A percentile compares a stretch with the other conserved stretches of the same genome.
phyloP scores from a whole-genome alignment of 1,140 invertebrate species.

The Drosophila nannoptera region DNA sequence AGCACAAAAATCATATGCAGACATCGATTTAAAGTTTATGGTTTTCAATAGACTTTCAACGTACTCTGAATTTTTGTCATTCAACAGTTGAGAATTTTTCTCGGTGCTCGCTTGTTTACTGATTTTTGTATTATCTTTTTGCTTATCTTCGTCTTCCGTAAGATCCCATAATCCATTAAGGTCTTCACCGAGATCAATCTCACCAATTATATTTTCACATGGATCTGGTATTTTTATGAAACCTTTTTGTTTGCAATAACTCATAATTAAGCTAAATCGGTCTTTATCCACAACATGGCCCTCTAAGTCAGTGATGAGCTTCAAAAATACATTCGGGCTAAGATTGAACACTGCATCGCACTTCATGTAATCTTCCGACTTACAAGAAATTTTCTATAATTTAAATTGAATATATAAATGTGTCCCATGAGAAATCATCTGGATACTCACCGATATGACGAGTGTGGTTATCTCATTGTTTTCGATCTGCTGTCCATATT shows the following conservation, averaged over 20 bases:
- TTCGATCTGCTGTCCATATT: constrained; percentile 38
- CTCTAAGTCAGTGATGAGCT: constrained; percentile 21
- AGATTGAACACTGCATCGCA: constrained; percentile 31
- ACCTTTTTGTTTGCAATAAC: constrained; percentile 32
- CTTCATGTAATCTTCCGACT: neutral
- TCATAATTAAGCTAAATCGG: constrained; percentile 35
- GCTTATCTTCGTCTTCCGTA: constrained; percentile 10
- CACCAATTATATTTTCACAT: neutral
- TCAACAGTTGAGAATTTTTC: constrained; percentile 8
- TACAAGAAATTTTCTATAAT: neutral
- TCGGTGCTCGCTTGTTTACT: constrained; percentile 8
- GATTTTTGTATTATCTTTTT: constrained; percentile 5
- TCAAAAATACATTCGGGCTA: constrained; percentile 24
- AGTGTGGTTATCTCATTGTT: neutral
- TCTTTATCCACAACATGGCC: neutral
- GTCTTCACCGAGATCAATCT: neutral
- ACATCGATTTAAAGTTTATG: constrained; percentile 33
- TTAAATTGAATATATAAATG: neutral
- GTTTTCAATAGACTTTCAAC: constrained; percentile 21
- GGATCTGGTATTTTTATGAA: neutral
- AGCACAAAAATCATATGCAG: constrained; percentile 36
- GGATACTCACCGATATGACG: constrained; percentile 8
- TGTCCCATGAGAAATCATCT: neutral
- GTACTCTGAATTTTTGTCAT: constrained; percentile 15
- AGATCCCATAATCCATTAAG: no score